Evolutionary conservation across 2,797 vertebrate genomes (phyloP), one percentile per base, ranked within the genome.

Genomic region (Anomalospiza imberbis): DNA sequence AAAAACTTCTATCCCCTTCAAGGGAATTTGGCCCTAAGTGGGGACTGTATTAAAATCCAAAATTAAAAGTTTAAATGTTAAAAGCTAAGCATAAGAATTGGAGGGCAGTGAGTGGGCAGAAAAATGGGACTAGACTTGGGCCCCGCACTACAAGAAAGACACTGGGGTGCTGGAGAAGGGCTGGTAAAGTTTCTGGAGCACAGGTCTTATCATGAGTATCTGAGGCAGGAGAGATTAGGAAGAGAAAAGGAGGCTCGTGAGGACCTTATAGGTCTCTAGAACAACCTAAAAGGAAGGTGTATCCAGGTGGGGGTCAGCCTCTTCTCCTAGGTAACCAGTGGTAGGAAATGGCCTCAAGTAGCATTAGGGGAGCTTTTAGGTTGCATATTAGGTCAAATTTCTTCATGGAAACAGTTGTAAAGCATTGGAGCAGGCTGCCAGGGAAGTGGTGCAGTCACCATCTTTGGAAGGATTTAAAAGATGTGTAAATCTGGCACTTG

Each of bases 221-320:
- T 60, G 21, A 53, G 26, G 32, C 36, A 78, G 34, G 40, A 60
- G 58, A 72, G 36, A 60, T 60, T 40, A 26, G 14, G 36, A 60
- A 26, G 45, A 53, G 45, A 72, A 71, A 40, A 65, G 11, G 16
- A 65, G 58, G 10, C 9, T 72, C 3, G 1, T 17, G 12, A 29
- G 20, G 10, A 9, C 22, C 65, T 13, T 32, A 28, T 1, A 18
- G 9, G 12, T 34, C 31, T 55, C 15, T 65, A 45, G 25, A 58
- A 9, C n/a, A 12, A 3, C 29, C 15, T 34, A 15, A 68, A 68
- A 45, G 42, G 42, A 62, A 12, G 12, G 3, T 74, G 14, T 26
- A 50, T 36, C 17, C 28, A 38, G 10, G 3, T 36, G 7, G 8
- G 6, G 5, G 13, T n/a, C 0, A 0, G 24, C 38, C 24, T 74